Conservation (phyloP, 2,888 invertebrate species). For the Tetheella fluctuosa region DNA sequence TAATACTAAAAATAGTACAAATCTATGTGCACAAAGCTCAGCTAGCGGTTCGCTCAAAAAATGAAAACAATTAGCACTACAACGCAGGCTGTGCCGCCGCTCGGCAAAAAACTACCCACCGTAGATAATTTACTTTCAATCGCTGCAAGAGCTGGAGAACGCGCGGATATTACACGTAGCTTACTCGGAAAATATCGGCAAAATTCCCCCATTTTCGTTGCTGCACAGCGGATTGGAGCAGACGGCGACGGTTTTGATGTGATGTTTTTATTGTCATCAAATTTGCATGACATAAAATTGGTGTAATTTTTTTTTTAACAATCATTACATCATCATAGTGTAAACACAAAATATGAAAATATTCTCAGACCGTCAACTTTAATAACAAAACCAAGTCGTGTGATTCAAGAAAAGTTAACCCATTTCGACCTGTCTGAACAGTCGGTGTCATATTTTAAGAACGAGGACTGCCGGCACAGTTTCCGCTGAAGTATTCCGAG, state of each 20-base stretch:
- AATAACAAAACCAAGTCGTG: constrained; percentile 15
- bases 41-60: constrained; percentile 45
- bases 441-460: constrained; percentile 13
- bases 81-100: constrained; percentile 39
- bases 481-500: not conserved
- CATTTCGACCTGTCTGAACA: constrained; percentile 19
- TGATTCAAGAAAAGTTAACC: constrained; percentile 18
- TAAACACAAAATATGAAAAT: too few species aligned
- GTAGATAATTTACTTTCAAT: constrained; percentile 72
- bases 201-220: constrained; percentile 40
- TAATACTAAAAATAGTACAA: constrained; percentile 47
- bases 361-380: constrained; percentile 6
- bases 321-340: not conserved
- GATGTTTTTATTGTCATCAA: constrained; percentile 25
- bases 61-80: constrained; percentile 65
- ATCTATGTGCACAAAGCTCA: constrained; percentile 45
- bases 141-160: constrained; percentile 46
- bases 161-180: constrained; percentile 55
- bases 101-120: constrained; percentile 53
- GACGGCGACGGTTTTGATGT: constrained; percentile 27
- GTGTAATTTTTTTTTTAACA: not conserved
- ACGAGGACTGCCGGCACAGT: constrained; percentile 6
- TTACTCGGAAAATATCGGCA: constrained; percentile 49
- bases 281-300: constrained; percentile 10
- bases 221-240: constrained; percentile 32